These are phyloP conservation scores for Mesoligia furuncula DNA, from an alignment of 2,888 invertebrate species.

Conservation along the genomic window DNA sequence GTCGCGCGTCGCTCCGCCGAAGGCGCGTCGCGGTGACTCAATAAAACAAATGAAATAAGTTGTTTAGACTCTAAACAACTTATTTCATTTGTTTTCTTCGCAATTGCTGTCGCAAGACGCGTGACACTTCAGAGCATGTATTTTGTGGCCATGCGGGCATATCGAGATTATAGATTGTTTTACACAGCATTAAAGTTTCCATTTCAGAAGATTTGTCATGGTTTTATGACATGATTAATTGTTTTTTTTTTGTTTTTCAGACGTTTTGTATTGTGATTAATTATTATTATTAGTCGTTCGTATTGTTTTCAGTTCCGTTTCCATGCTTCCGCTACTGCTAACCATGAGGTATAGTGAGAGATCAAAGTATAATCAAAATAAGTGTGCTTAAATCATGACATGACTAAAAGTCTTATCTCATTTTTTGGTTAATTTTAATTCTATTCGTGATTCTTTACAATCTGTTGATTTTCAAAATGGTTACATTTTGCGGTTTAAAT, in stretches of 20 bases:
- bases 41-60: background rate
- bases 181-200: background rate
- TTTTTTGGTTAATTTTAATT: no score
- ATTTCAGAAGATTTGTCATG: background rate
- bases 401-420: no score
- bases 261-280: background rate
- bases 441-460: no score
- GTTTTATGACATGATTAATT: no score
- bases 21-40: background rate
- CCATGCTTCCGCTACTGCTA: background rate
- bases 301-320: conserved; percentile 11
- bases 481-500: no score
- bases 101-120: background rate
- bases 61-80: background rate
- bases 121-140: background rate
- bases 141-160: background rate
- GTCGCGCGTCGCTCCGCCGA: background rate
- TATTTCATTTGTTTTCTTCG: background rate
- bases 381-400: no score
- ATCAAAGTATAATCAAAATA: background rate
- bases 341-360: background rate
- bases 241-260: no score
- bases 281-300: background rate
- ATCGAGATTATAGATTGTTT: background rate
- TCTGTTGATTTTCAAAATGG: no score